Evolutionary conservation across 30 jellyfish, hydroid and myxozoan genomes (phyloP), one percentile per base, ranked within the genome.

Genomic region (Catostylus mosaicus): DNA sequence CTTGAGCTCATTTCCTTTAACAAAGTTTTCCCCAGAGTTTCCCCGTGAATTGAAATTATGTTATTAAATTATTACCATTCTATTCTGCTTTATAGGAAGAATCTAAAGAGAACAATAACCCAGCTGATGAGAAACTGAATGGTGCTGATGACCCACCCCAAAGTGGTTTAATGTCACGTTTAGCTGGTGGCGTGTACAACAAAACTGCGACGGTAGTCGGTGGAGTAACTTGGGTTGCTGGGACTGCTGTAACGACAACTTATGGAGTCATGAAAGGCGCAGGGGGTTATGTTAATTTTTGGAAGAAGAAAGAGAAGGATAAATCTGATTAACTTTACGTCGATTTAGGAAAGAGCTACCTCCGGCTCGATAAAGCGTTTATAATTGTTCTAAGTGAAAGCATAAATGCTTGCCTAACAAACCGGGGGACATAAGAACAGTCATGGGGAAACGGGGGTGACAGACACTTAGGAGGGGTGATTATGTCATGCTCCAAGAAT

Each of bases 121-220:
- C 82, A 12, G 64, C 34, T 11, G 74, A 46, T 0, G 90, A 46
- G 33, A 48, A 61, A 60, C 27, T 29, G 14, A 62, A 14, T 2
- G 66, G 33, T 0, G 65, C 34, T 18, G 80, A 64, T 16, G 71
- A 43, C 16, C 33, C 61, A 8, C 93, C 93, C 43, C 86, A 48
- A 40, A 56, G 84, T 2, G 95, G 95, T 18, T 59, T 84, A 77
- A 18, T 84, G 0, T 73, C 88, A 23, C 48, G 95, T 16, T 48
- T 84, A 20, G 95, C 95, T 0, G 95, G 95, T 8, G 95, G 95
- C n/a, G 95, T 84, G 19, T 84, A 84, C 78, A 65, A 48, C 33
- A 84, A 84, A 65, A 84, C 95, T 0, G 88, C 95, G 11, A 84
- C 95, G 4, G 95, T 84, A 22, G 95, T 84, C 30, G 95, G 95